Conservation (phyloP, 1,140 invertebrate genomes). For the Melanaphis sacchari region DNA sequence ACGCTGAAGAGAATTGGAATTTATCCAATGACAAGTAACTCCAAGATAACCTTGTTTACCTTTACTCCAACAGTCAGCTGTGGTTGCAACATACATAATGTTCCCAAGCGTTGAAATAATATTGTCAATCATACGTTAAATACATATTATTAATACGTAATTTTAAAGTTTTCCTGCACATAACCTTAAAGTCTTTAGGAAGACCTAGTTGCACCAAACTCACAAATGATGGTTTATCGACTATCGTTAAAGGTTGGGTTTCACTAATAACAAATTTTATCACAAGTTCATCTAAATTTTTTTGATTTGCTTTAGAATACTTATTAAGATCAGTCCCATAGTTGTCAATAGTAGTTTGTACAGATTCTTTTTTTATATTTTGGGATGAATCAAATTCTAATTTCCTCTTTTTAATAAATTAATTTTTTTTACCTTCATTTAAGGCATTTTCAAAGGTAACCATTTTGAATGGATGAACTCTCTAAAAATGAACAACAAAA, state of each 20-base stretch:
- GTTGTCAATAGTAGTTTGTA: background rate
- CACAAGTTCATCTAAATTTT: slow-evolving; percentile 7
- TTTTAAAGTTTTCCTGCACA: slow-evolving; percentile 36
- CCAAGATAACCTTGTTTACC: slow-evolving; percentile 36
- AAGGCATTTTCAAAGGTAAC: too few species aligned
- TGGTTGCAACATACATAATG: slow-evolving; percentile 24
- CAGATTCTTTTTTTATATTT: background rate
- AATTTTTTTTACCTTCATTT: too few species aligned
- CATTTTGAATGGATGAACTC: too few species aligned
- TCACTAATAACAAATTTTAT: slow-evolving; percentile 38
- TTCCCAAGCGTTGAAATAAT: slow-evolving; percentile 31
- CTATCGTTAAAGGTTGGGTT: slow-evolving; percentile 30
- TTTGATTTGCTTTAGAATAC: background rate
- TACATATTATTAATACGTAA: slow-evolving; percentile 19
- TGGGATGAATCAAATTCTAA: too few species aligned
- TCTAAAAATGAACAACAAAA: too few species aligned
- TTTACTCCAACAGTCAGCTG: slow-evolving; percentile 37
- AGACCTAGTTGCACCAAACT: slow-evolving; percentile 29
- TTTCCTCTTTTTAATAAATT: too few species aligned
- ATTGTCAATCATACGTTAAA: slow-evolving; percentile 31
- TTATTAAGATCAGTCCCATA: background rate
- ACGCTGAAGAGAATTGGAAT: slow-evolving; percentile 32
- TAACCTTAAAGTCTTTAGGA: slow-evolving; percentile 31
- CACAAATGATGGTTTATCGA: slow-evolving; percentile 37
- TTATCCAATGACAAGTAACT: slow-evolving; percentile 36